phyloP scores from a whole-genome alignment of 2,888 invertebrate species.

The Hydropsyche betteni region DNA sequence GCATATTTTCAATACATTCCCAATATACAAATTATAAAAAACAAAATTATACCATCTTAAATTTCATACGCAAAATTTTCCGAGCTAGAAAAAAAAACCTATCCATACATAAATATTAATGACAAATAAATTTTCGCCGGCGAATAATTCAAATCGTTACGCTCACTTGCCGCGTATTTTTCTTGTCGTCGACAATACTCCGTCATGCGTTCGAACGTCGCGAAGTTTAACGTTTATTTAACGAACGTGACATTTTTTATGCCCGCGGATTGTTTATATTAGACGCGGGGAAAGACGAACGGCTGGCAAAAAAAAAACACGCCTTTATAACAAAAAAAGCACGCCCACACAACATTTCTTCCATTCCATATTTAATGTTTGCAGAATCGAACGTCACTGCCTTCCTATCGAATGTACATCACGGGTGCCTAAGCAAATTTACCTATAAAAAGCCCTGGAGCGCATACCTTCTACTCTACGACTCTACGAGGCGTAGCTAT shows the following conservation, averaged over 20 bases:
- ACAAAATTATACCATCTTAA: too few species aligned
- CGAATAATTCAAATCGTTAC: neutral
- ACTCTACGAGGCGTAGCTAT: constrained; percentile 36
- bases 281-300: constrained; percentile 16
- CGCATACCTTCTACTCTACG: constrained; percentile 29
- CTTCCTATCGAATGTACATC: constrained; percentile 33
- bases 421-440: constrained; percentile 36
- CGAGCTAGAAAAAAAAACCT: too few species aligned
- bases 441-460: constrained; percentile 34
- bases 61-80: too few species aligned
- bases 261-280: constrained; percentile 7
- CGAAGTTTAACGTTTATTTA: constrained; percentile 24
- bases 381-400: constrained; percentile 5
- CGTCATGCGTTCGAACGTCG: constrained; percentile 19
- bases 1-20: too few species aligned
- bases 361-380: too few species aligned
- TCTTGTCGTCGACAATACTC: neutral
- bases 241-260: constrained; percentile 30
- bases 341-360: neutral
- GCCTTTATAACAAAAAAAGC: neutral
- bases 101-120: too few species aligned
- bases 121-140: too few species aligned
- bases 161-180: constrained; percentile 1
- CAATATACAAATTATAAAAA: too few species aligned
- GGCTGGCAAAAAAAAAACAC: neutral